These are phyloP conservation scores for Phyllotreta striolata DNA, from an alignment of 2,888 invertebrate genomes.

Conservation along the genomic window DNA sequence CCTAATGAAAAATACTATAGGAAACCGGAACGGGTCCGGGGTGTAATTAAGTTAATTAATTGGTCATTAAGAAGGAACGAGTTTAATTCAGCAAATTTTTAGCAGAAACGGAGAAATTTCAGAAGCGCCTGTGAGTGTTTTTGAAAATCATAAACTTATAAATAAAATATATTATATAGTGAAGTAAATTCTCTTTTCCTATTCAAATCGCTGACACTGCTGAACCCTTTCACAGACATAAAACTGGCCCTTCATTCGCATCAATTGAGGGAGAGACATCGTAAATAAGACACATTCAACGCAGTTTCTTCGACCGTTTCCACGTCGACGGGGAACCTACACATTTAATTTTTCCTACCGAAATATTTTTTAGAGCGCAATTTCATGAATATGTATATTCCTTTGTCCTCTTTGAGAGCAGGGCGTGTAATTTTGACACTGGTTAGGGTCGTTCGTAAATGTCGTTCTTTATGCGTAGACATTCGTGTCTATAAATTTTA, in stretches of 20 bases:
- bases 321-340: conserved; percentile 12
- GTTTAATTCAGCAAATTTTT: too few species aligned
- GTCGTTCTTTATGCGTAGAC: conserved; percentile 10
- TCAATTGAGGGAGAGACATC: conserved; percentile 13
- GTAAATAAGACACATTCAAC: conserved; percentile 24
- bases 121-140: too few species aligned
- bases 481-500: too few species aligned
- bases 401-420: conserved; percentile 10
- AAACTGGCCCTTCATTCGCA: too few species aligned
- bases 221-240: too few species aligned
- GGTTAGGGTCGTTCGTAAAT: conserved; percentile 15
- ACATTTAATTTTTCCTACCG: conserved; percentile 19
- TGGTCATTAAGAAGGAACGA: too few species aligned
- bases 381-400: conserved; percentile 23
- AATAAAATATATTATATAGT: too few species aligned
- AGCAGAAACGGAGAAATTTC: too few species aligned
- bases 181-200: too few species aligned
- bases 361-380: conserved; percentile 14
- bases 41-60: too few species aligned
- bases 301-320: conserved; percentile 18
- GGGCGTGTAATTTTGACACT: conserved; percentile 12
- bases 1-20: conserved; percentile 6
- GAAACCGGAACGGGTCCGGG: conserved; percentile 8
- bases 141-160: too few species aligned
- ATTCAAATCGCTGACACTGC: too few species aligned